Base-by-base conservation (phyloP, 2,797 vertebrate genomes). In the Graptemys geographica region DNA sequence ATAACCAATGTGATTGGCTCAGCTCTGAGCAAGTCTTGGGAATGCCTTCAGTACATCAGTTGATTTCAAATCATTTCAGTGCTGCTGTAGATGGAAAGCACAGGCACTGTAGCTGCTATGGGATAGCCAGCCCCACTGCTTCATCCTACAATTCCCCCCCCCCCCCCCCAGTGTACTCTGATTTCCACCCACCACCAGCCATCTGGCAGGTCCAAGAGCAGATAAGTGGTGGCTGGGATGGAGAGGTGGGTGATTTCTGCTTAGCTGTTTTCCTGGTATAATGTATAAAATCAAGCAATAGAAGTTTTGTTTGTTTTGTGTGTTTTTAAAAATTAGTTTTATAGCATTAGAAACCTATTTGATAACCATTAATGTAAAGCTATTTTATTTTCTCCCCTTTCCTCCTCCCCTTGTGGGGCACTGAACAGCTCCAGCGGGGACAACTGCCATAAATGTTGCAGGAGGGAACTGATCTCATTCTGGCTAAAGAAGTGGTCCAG, bases 401-500 rank as follows among this genome's bases (percentile, higher is more conserved):
- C 19, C 19, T 8, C 33, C 33, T n/a, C 33, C 62, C 62, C n/a
- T n/a, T 21, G 10, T 69, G n/a, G 65, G 33, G 65, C 65, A 69
- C 65, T 69, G 65, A 37, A 69, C 65, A 69, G n/a, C n/a, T n/a
- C n/a, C 4, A 23, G n/a, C 23, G 19, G 16, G 65, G n/a, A 69
- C n/a, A 94, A 95, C 90, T 96, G 94, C 96, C 94, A 85, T 69
- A 80, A 87, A 88, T 88, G 91, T 84, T 88, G 84, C 86, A 94
- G 95, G 86, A 78, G 62, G 86, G 90, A 93, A 84, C 84, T 95
- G 94, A 91, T 96, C 82, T 87, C 84, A 94, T 95, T 95, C 78
- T 81, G 87, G 79, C 56, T 93, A 59, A 90, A 79, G 84, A 86
- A 96, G 57, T 86, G 87, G 79, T 91, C 88, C 90, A 90, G 90